Evolutionary conservation across 2,888 invertebrate genomes (phyloP), one percentile per base, ranked within the genome.

Genomic region (Aromia moschata): DNA sequence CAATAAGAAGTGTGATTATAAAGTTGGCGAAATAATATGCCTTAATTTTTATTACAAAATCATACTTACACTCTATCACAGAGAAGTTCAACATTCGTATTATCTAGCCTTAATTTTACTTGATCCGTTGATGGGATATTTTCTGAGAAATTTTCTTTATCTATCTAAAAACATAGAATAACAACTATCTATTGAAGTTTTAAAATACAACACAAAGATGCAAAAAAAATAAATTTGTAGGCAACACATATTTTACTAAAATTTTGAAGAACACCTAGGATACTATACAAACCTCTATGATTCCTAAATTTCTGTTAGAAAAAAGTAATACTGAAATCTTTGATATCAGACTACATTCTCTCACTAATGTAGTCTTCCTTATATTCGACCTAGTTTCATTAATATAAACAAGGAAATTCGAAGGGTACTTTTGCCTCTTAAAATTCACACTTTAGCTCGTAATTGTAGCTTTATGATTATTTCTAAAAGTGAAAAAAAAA

Each of bases 391-490:
- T 84, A 1, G 83, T 81, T 12, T 86, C 86, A 14, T 85, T 84
- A 45, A 85, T 84, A 74, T 88, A 86, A 0, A 85, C 78, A 0
- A 88, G 66, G 37, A 84, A 81, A 7, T 83, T 76, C 1, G 82
- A 82, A 1, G 78, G 77, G 66, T 83, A 85, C 0, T 69, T 55
- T 15, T 75, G 74, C 31, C 84, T 76, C 14, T 81, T 83, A 66
- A 83, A 82, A 80, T 89, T 89, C 0, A 90, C 87, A 74, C 88
- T 89, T n/a, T 88, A 87, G 0, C 83, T 78, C 1, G 84, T 82
- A 37, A 90, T 81, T 60, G 85, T 84, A 0, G 86, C 87, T 40
- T 82, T 82, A 1, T 83, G 83, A 17, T 85, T 84, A 59, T 82
- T 77, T 52, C 89, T 89, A 75, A 77, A 65, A 58, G 33, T 33